phyloP scores from a whole-genome alignment of 1,140 invertebrate species.

The Drosophila bipectinata region DNA sequence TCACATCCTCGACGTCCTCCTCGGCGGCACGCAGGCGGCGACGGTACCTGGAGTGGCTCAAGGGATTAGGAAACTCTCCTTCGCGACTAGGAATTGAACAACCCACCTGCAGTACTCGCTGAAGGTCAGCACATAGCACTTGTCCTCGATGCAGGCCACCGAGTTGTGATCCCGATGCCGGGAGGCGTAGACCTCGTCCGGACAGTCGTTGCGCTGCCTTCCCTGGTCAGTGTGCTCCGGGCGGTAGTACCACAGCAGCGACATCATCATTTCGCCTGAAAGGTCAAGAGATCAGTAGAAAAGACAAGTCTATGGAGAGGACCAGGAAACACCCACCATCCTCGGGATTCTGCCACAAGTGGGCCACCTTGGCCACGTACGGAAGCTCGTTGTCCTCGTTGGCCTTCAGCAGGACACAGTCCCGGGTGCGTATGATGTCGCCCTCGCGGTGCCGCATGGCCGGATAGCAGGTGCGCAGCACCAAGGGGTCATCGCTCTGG shows the following conservation, averaged over 20 bases:
- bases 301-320: not conserved
- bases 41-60: slow-evolving; percentile 84
- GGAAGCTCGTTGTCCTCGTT: slow-evolving; percentile 93
- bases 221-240: slow-evolving; percentile 98
- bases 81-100: not conserved
- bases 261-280: slow-evolving; percentile 98
- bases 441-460: slow-evolving; percentile 94
- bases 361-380: slow-evolving; percentile 96
- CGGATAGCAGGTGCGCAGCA: slow-evolving; percentile 92
- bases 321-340: slow-evolving; percentile 87
- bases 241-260: slow-evolving; percentile 98
- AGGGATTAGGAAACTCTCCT: not conserved
- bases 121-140: slow-evolving; percentile 98
- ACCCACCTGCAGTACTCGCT: slow-evolving; percentile 97
- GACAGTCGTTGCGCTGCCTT: slow-evolving; percentile 89
- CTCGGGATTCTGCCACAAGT: slow-evolving; percentile 96
- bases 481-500: slow-evolving; percentile 92
- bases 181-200: slow-evolving; percentile 97
- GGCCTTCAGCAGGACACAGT: slow-evolving; percentile 95
- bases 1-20: slow-evolving; percentile 84
- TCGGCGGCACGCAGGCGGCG: slow-evolving; percentile 85
- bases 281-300: slow-evolving; percentile 5
- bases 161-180: slow-evolving; percentile 96
- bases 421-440: slow-evolving; percentile 93
- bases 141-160: slow-evolving; percentile 98